phyloP scores from a whole-genome alignment of 1,140 invertebrate genomes.

The Drosophila mayri region DNA sequence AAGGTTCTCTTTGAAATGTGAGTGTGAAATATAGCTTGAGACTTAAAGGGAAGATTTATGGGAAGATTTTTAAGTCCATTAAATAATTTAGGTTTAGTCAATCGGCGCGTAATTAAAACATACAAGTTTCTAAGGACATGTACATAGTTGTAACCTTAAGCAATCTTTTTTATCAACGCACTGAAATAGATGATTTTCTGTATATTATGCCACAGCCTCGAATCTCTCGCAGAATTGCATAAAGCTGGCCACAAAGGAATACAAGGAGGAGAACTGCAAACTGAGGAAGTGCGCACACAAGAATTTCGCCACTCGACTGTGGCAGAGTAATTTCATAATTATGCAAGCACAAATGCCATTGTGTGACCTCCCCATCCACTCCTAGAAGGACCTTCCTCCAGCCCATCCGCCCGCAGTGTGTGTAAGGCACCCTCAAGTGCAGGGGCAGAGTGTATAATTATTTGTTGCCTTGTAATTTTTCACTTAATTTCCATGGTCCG shows the following conservation, averaged over 20 bases:
- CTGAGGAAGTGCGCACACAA: slow-evolving; percentile 68
- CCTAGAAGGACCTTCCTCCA: slow-evolving; percentile 12
- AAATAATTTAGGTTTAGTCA: neutral
- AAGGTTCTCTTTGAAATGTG: neutral
- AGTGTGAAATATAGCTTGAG: neutral
- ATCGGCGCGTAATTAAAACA: neutral
- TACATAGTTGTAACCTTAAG: too few species aligned
- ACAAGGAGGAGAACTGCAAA: slow-evolving; percentile 42
- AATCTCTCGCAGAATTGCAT: slow-evolving; percentile 15
- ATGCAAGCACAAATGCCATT: slow-evolving; percentile 76
- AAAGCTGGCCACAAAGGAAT: slow-evolving; percentile 13
- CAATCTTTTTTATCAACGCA: neutral
- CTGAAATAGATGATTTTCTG: slow-evolving; percentile 5
- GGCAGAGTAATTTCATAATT: slow-evolving; percentile 82
- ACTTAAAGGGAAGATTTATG: neutral
- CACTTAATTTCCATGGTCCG: slow-evolving; percentile 76
- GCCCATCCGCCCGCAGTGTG: slow-evolving; percentile 9
- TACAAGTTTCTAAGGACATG: too few species aligned
- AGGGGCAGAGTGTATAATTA: slow-evolving; percentile 74
- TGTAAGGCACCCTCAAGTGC: slow-evolving; percentile 58
- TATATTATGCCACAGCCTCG: slow-evolving; percentile 13
- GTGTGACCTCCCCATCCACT: slow-evolving; percentile 58
- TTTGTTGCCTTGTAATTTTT: slow-evolving; percentile 78
- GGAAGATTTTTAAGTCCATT: neutral
- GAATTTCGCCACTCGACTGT: slow-evolving; percentile 65